phyloP scores from a whole-genome alignment of 1,140 invertebrate genomes.

The Condylostylus longicornis region DNA sequence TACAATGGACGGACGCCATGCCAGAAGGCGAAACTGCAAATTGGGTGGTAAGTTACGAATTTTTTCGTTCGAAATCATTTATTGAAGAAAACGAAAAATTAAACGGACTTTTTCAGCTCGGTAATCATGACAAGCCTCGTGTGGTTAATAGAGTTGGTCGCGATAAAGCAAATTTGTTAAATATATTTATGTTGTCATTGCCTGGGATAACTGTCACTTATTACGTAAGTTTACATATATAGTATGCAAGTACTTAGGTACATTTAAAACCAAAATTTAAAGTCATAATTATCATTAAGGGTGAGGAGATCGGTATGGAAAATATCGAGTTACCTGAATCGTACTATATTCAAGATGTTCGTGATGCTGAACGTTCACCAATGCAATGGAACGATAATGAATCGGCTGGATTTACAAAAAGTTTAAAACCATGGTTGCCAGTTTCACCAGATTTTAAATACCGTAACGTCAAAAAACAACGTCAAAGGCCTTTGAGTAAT shows the following conservation, averaged over 20 bases:
- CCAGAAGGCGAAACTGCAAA: constrained; percentile 23
- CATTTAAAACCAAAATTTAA: not conserved
- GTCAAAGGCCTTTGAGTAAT: constrained; percentile 20
- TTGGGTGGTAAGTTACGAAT: constrained; percentile 29
- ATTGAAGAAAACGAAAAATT: not conserved
- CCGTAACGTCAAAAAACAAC: constrained; percentile 37
- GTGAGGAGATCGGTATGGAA: constrained; percentile 62
- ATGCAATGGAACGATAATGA: constrained; percentile 51
- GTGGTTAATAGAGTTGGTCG: constrained; percentile 37
- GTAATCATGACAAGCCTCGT: constrained; percentile 43
- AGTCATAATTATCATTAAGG: constrained; percentile 34
- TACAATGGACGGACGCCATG: constrained; percentile 28
- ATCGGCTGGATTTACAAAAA: constrained; percentile 44
- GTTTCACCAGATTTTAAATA: constrained; percentile 37
- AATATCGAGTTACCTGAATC: constrained; percentile 30
- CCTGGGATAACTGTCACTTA: constrained; percentile 58
- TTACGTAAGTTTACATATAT: constrained; percentile 35
- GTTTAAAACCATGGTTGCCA: constrained; percentile 40
- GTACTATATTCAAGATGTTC: not conserved
- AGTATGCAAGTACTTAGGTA: not conserved
- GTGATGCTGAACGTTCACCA: constrained; percentile 49
- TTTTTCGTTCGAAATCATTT: not conserved
- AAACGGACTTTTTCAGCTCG: constrained; percentile 33
- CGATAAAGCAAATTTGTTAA: constrained; percentile 40
- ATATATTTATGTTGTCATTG: constrained; percentile 45